Percentiles rank a stretch among this genome's conserved stretches.
phyloP scores from a whole-genome alignment of 2,888 invertebrate species.

The Hofmannophila pseudospretella region DNA sequence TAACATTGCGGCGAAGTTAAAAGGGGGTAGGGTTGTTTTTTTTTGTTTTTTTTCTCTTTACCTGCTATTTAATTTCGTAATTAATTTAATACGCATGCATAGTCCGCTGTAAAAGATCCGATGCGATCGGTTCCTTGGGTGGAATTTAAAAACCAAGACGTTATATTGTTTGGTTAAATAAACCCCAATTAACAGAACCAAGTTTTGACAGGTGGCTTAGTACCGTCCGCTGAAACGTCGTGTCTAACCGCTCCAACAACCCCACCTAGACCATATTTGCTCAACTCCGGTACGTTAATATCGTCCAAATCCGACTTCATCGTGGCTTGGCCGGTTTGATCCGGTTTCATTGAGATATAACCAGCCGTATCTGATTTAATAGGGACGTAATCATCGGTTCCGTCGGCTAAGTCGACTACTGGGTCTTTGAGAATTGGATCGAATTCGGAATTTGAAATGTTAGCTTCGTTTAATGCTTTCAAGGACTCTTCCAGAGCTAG shows the following conservation, averaged over 20 bases:
- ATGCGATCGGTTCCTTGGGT: too few species aligned
- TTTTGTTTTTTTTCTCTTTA: too few species aligned
- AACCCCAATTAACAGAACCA: constrained; percentile 63
- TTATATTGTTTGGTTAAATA: too few species aligned
- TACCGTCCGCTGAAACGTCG: constrained; percentile 44
- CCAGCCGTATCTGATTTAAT: constrained; percentile 34
- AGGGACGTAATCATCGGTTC: constrained; percentile 64
- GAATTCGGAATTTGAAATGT: constrained; percentile 47
- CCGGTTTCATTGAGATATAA: constrained; percentile 31
- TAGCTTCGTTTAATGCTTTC: constrained; percentile 67
- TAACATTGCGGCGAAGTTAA: too few species aligned
- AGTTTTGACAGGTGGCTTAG: constrained; percentile 65
- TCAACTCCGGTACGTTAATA: constrained; percentile 56
- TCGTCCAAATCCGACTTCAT: constrained; percentile 49
- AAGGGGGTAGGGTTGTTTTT: too few species aligned
- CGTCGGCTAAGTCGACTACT: constrained; percentile 54
- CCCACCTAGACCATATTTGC: constrained; percentile 49
- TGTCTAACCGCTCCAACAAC: constrained; percentile 59
- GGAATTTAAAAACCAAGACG: too few species aligned
- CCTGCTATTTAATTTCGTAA: too few species aligned
- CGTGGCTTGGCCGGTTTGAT: constrained; percentile 20
- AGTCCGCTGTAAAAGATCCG: too few species aligned
- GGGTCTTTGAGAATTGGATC: constrained; percentile 52
- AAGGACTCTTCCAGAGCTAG: constrained; percentile 64
- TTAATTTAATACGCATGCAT: too few species aligned